Evolutionary conservation across 2,888 invertebrate species (phyloP).

Genomic region (Neoaliturus tenellus): DNA sequence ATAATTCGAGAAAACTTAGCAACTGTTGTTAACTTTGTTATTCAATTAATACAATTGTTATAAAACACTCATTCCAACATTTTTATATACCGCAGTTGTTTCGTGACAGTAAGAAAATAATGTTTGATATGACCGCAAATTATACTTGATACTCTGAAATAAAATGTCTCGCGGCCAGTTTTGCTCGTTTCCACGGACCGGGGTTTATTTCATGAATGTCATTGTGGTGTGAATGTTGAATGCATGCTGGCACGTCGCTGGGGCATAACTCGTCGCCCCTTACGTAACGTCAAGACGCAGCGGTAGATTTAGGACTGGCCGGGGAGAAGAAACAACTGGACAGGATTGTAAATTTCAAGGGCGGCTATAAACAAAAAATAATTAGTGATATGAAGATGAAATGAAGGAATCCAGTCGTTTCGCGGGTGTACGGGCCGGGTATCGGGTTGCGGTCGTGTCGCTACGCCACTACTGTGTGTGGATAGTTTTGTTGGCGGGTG

Average conservation of each 20-base stretch:
- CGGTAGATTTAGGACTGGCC: conserved; percentile 36
- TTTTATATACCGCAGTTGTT: no score
- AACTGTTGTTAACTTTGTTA: no score
- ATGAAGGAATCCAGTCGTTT: conserved; percentile 47
- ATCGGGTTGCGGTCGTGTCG: conserved; percentile 26
- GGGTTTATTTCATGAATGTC: neutral
- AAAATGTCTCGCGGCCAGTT: no score
- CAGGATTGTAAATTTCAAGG: conserved; percentile 49
- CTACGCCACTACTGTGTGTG: neutral
- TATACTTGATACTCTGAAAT: no score
- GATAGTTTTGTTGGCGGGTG: neutral
- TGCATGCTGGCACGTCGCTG: neutral
- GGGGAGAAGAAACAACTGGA: conserved; percentile 31
- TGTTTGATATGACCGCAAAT: no score
- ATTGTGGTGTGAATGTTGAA: neutral
- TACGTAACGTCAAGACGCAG: conserved; percentile 3
- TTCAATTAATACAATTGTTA: no score
- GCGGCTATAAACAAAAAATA: conserved; percentile 50
- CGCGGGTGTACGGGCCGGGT: conserved; percentile 1
- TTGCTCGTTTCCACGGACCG: neutral
- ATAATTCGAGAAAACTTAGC: no score
- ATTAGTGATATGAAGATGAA: conserved; percentile 50
- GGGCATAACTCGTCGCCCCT: no score
- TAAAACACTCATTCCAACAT: no score
- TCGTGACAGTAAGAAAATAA: no score